These are phyloP conservation scores for Speoplatyrhinus poulsoni DNA, from an alignment of 2,113 vertebrate species.

Conservation along the genomic window DNA sequence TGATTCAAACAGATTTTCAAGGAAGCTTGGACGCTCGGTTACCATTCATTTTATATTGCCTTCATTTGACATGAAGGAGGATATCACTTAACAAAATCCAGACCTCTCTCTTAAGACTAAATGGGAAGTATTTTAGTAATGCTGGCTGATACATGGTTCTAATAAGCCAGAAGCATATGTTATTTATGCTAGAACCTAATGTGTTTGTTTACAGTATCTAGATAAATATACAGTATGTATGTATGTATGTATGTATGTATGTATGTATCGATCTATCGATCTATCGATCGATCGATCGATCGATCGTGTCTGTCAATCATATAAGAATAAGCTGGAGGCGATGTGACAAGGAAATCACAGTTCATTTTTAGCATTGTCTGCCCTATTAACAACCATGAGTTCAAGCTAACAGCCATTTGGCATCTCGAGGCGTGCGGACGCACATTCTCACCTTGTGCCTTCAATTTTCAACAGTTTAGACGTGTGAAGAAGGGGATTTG, in stretches of 20 bases:
- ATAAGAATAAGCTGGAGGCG: neutral
- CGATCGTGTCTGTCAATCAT: neutral
- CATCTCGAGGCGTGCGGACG: neutral
- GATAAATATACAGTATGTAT: neutral
- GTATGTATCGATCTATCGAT: neutral
- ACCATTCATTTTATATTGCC: too few relatives aligned
- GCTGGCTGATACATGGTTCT: too few relatives aligned
- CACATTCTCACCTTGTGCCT: neutral
- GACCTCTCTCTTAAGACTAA: too few relatives aligned
- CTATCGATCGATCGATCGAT: neutral
- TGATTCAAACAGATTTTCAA: too few relatives aligned
- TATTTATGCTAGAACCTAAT: neutral
- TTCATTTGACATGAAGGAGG: too few relatives aligned
- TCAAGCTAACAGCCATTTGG: conserved; percentile 7
- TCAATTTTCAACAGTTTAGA: conserved; percentile 3
- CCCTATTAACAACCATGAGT: neutral
- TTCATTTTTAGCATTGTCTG: conserved; percentile 1
- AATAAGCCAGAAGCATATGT: too few relatives aligned
- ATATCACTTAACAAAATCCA: too few relatives aligned
- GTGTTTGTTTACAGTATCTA: neutral
- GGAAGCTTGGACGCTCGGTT: too few relatives aligned
- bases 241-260: neutral
- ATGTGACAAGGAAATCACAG: conserved; percentile 3
- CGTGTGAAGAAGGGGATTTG: conserved; percentile 1
- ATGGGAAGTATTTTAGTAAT: too few relatives aligned